A percentile compares a stretch with the other conserved stretches of the same genome.
phyloP scores from a whole-genome alignment of 1,140 invertebrate species.

The Megalopta genalis region DNA sequence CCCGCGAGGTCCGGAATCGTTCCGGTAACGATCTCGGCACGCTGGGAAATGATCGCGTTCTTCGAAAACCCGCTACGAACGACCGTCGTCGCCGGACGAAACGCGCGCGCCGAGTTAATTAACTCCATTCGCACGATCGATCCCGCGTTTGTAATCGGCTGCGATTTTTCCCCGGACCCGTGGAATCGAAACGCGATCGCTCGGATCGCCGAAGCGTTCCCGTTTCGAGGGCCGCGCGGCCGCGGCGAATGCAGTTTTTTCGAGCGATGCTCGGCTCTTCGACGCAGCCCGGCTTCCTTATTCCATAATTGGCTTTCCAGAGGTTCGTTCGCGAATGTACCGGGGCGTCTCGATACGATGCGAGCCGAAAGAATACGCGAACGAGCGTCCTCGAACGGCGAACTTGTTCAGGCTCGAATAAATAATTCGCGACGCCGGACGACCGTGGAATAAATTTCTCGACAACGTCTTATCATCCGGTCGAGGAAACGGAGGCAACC shows the following conservation, averaged over 20 bases:
- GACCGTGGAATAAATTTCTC: neutral
- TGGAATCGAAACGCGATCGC: neutral
- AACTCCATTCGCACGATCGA: conserved; percentile 40
- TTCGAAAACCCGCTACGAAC: conserved; percentile 13
- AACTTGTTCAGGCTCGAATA: neutral
- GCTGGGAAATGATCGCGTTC: too few species aligned
- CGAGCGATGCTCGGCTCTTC: too few species aligned
- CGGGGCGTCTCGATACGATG: too few species aligned
- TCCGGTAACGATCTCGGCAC: too few species aligned
- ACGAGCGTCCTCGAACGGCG: neutral
- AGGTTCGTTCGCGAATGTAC: too few species aligned
- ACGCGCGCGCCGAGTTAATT: conserved; percentile 32
- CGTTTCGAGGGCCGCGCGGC: neutral
- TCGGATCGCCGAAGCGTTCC: neutral
- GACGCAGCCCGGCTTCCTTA: too few species aligned
- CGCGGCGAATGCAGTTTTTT: neutral
- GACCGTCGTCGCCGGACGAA: conserved; percentile 21
- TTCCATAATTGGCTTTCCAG: too few species aligned
- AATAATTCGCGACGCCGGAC: neutral
- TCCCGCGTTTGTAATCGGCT: neutral
- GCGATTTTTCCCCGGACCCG: conserved; percentile 14
- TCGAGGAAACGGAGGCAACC: neutral
- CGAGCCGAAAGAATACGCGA: neutral
- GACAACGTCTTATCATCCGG: neutral
- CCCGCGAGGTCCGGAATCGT: neutral